Evolutionary conservation across 2,888 invertebrate species (phyloP).

Genomic region (Matsumyia berberina): DNA sequence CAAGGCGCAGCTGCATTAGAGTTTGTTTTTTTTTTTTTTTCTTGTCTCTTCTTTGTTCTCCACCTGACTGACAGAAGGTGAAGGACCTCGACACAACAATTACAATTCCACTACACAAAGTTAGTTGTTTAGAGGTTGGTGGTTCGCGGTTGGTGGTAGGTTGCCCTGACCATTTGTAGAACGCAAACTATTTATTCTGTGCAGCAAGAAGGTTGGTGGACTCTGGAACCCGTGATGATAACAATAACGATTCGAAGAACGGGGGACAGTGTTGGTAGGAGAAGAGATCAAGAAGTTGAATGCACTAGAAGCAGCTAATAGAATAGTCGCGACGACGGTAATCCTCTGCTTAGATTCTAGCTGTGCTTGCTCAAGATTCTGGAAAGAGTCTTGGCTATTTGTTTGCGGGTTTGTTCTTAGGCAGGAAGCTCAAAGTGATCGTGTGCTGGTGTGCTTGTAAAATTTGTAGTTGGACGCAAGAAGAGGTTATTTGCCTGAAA

Average conservation of each 20-base stretch:
- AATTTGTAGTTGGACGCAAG: conserved; percentile 18
- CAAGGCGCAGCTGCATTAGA: conserved; percentile 70
- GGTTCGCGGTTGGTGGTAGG: conserved; percentile 45
- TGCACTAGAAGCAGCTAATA: conserved; percentile 47
- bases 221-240: conserved; percentile 39
- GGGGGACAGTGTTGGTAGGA: neutral
- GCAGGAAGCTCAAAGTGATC: conserved; percentile 16
- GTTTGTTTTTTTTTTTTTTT: conserved; percentile 40
- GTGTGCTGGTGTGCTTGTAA: neutral
- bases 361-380: conserved; percentile 22
- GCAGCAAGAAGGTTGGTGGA: conserved; percentile 60
- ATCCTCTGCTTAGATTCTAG: conserved; percentile 1
- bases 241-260: conserved; percentile 36
- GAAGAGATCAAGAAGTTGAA: conserved; percentile 51
- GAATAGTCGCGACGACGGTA: conserved; percentile 30
- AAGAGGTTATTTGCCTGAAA: conserved; percentile 52
- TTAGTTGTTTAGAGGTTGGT: conserved; percentile 40
- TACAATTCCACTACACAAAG: conserved; percentile 50
- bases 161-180: conserved; percentile 58
- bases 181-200: conserved; percentile 56
- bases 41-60: conserved; percentile 65
- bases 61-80: conserved; percentile 75
- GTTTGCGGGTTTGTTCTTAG: neutral
- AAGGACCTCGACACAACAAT: conserved; percentile 71
- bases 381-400: conserved; percentile 1